Percentiles rank a stretch among this genome's conserved stretches.
Conservation (phyloP, 2,113 vertebrate species). For the Hystrix brachyura region DNA sequence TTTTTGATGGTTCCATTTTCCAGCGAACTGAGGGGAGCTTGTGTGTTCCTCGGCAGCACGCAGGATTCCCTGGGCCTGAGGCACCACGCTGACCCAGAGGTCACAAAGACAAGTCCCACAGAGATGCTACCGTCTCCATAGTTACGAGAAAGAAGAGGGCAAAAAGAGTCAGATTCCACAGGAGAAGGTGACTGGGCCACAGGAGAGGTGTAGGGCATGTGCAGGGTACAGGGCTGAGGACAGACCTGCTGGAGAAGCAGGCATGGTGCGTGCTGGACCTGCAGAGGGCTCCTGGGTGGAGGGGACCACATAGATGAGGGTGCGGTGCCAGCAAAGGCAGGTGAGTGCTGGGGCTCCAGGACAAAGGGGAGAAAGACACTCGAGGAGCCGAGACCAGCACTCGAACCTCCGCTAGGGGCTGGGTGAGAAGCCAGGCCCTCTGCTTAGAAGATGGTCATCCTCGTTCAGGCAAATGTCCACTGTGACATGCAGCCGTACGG, state of each 20-base stretch:
- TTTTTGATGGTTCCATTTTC: background rate
- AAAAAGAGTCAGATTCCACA: background rate
- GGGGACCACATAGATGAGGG: too few relatives aligned
- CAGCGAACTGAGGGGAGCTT: background rate
- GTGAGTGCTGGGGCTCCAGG: background rate
- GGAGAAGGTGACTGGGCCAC: background rate
- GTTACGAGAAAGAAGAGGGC: background rate
- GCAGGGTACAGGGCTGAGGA: background rate
- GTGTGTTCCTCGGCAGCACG: background rate
- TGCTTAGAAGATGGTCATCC: background rate
- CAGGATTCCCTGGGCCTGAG: background rate
- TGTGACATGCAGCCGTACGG: background rate
- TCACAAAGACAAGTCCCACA: background rate
- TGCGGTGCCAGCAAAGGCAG: fast-evolving
- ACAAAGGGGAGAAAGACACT: background rate
- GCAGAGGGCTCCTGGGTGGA: background rate
- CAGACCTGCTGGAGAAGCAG: background rate
- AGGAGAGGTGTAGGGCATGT: background rate
- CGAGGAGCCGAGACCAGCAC: background rate
- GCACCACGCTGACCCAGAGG: background rate
- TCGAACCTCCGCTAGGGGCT: background rate
- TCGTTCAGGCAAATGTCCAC: background rate
- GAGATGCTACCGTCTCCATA: background rate
- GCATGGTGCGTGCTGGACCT: background rate
- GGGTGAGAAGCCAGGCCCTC: background rate